These are phyloP conservation scores for Struthio camelus DNA, from an alignment of 2,113 vertebrate genomes.

Conservation along the genomic window DNA sequence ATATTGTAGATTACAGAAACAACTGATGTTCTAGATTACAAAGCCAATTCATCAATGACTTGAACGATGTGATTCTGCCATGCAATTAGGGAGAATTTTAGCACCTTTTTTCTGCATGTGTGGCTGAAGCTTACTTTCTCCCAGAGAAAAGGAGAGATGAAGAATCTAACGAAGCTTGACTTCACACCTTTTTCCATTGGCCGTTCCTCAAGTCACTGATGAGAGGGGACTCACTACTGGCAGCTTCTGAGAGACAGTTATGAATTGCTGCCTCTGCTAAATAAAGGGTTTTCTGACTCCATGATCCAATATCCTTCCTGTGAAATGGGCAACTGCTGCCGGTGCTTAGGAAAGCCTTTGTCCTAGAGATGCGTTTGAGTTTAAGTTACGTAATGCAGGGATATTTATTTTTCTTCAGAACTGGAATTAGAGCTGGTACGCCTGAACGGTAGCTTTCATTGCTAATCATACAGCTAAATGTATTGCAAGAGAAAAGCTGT, in stretches of 20 bases:
- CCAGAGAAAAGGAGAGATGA: not conserved
- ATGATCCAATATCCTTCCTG: not conserved
- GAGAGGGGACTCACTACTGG: not conserved
- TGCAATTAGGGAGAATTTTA: not conserved
- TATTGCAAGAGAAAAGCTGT: not conserved
- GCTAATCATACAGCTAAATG: not conserved
- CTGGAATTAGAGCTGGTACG: not conserved
- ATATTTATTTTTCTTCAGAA: not conserved
- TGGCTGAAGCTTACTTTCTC: not conserved
- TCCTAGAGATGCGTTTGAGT: not conserved
- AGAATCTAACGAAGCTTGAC: not conserved
- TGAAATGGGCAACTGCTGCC: not conserved
- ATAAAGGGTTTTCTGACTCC: not conserved
- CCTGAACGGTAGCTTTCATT: not conserved
- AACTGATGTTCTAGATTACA: accelerated
- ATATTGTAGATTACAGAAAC: not conserved
- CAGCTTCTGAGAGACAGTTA: not conserved
- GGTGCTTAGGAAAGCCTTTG: not conserved
- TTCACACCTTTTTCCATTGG: not conserved
- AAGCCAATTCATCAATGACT: not conserved
- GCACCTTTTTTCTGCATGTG: not conserved
- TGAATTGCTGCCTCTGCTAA: not conserved
- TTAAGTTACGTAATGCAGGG: not conserved
- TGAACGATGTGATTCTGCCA: not conserved
- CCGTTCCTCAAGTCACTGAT: not conserved